These are phyloP conservation scores for Melanotus villosus DNA, from an alignment of 2,888 invertebrate genomes.

Conservation along the genomic window DNA sequence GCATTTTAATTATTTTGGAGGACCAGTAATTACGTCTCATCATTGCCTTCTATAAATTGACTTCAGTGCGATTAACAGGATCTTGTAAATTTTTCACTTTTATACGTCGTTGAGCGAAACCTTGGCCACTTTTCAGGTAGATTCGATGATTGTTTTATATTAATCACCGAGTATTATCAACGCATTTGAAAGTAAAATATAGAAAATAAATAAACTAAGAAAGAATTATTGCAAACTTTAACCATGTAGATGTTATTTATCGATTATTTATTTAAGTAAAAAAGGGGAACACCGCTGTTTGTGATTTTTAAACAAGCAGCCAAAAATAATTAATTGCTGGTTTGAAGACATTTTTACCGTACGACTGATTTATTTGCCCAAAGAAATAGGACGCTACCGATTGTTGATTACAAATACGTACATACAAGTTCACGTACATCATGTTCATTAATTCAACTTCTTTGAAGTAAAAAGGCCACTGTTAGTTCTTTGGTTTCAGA, in stretches of 20 bases:
- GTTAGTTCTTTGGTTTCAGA: background rate
- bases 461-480: background rate
- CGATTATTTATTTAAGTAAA: background rate
- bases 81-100: conserved; percentile 6
- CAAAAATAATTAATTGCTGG: too few relatives aligned
- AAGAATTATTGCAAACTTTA: background rate
- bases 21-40: conserved; percentile 10
- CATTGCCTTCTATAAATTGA: conserved; percentile 7
- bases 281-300: too few relatives aligned
- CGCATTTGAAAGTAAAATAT: background rate
- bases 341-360: too few relatives aligned
- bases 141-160: conserved; percentile 21
- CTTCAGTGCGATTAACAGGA: conserved; percentile 16
- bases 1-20: conserved; percentile 20
- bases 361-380: too few relatives aligned
- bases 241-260: background rate
- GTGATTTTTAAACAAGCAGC: too few relatives aligned
- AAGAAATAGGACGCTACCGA: too few relatives aligned
- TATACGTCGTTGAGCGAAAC: background rate
- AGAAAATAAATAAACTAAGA: too few relatives aligned
- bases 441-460: too few relatives aligned
- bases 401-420: too few relatives aligned
- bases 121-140: conserved; percentile 25
- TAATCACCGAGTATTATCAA: conserved; percentile 12
- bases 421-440: too few relatives aligned